Base-by-base conservation (phyloP, 2,113 vertebrate species). In the Bettongia penicillata region DNA sequence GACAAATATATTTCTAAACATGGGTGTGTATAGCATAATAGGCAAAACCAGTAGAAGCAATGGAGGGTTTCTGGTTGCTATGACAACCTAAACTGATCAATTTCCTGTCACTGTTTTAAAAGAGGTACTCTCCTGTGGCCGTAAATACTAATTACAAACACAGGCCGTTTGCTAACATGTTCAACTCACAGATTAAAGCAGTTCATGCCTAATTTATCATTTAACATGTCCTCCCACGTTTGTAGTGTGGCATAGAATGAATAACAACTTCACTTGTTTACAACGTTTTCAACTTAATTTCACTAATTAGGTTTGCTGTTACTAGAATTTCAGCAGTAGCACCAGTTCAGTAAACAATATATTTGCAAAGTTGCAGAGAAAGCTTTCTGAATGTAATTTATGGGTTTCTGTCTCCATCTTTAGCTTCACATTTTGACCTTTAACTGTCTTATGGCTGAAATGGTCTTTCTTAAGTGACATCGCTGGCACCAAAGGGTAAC, bases 71-170 rank as follows among this genome's bases (percentile, higher is more conserved):
- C 97, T 94, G 98, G 99, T 99, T 99, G 97, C 98, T 98, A 98
- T 94, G 95, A 98, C 98, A 98, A 99, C 98, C 97, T 98, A 99
- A 99, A 98, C 98, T 98, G 98, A 99, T 99, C 99, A 99, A 99
- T 99, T 99, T 99, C 98, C 98, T 99, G 98, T 98, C 99, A 99
- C 97, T 98, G 97, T 98, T 99, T 98, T 98, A 98, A 98, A 98
- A 98, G 98, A 98, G 97, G 97, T 98, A 97, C 98, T 98, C 98
- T 99, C 98, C 98, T 98, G 98, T 98, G 98, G 98, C 98, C 97
- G 92, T 98, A 98, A 98, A 98, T 98, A 97, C 98, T 99, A 99
- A 99, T 99, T 99, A 99, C 98, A 97, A 98, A 99, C 97, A 96
- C 98, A 98, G 98, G 98, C 97, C 98, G 93, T 98, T 98, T 96